These are phyloP conservation scores for Xenus cinereus DNA, from an alignment of 2,113 vertebrate genomes.

Conservation along the genomic window DNA sequence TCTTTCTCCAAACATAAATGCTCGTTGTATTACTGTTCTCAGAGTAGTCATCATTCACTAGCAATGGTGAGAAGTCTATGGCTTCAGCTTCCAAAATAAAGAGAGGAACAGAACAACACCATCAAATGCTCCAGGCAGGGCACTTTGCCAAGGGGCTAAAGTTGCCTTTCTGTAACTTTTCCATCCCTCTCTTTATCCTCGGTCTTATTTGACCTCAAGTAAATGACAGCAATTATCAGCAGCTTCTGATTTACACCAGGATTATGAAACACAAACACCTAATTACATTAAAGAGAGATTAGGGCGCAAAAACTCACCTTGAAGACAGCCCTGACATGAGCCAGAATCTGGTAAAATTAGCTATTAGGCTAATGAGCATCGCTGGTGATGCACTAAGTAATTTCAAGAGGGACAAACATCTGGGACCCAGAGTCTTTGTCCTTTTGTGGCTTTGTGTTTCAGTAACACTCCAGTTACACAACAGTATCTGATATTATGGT, in stretches of 20 bases:
- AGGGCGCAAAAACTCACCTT: not conserved
- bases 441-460: not conserved
- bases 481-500: accelerated
- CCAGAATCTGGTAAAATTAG: not conserved
- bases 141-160: not conserved
- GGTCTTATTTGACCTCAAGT: not conserved
- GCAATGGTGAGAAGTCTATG: not conserved
- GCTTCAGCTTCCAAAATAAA: not conserved
- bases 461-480: not conserved
- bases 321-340: not conserved
- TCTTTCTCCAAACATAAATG: not conserved
- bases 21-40: not conserved
- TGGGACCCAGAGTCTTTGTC: not conserved
- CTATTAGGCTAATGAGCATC: not conserved
- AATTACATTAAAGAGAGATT: not conserved
- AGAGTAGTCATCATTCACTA: not conserved
- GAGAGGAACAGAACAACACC: not conserved
- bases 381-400: not conserved
- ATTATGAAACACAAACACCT: not conserved
- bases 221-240: not conserved
- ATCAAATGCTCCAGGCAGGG: not conserved
- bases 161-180: not conserved
- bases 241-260: not conserved
- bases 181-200: not conserved
- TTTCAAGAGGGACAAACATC: not conserved